phyloP scores from a whole-genome alignment of 2,888 invertebrate species.

The Xestia rhomboidea region DNA sequence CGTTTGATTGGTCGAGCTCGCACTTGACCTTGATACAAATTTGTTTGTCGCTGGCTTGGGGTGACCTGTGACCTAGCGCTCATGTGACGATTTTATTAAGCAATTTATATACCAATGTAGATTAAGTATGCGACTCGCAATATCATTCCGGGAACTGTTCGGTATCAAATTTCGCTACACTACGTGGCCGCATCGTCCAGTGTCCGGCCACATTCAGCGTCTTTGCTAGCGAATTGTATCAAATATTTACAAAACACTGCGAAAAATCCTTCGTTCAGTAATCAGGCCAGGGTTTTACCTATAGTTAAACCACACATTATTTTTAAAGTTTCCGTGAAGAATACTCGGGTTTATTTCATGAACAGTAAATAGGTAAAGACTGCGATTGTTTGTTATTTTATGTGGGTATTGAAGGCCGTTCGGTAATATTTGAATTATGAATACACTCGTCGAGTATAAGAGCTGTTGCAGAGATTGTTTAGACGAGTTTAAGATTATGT shows the following conservation, averaged over 20 bases:
- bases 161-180: constrained; percentile 58
- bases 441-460: not conserved
- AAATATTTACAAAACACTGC: constrained; percentile 48
- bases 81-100: constrained; percentile 71
- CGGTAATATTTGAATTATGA: not conserved
- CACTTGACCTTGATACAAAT: constrained; percentile 81
- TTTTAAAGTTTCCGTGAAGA: constrained; percentile 41
- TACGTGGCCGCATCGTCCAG: constrained; percentile 7
- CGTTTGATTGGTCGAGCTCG: constrained; percentile 70
- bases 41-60: constrained; percentile 74
- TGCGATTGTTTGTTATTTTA: constrained; percentile 29
- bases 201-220: constrained; percentile 25
- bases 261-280: constrained; percentile 50
- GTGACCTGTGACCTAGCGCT: constrained; percentile 73
- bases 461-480: not conserved
- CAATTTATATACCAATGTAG: constrained; percentile 61
- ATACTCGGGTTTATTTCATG: constrained; percentile 18
- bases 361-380: constrained; percentile 3
- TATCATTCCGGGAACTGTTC: constrained; percentile 68
- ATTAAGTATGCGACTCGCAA: constrained; percentile 60
- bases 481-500: not conserved
- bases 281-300: constrained; percentile 65
- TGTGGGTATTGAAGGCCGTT: constrained; percentile 8
- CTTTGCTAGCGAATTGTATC: constrained; percentile 25
- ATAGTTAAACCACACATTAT: constrained; percentile 52